A percentile compares a stretch with the other conserved stretches of the same genome.
Conservation (phyloP, 2,113 vertebrate genomes). For the Vanacampus margaritifer region DNA sequence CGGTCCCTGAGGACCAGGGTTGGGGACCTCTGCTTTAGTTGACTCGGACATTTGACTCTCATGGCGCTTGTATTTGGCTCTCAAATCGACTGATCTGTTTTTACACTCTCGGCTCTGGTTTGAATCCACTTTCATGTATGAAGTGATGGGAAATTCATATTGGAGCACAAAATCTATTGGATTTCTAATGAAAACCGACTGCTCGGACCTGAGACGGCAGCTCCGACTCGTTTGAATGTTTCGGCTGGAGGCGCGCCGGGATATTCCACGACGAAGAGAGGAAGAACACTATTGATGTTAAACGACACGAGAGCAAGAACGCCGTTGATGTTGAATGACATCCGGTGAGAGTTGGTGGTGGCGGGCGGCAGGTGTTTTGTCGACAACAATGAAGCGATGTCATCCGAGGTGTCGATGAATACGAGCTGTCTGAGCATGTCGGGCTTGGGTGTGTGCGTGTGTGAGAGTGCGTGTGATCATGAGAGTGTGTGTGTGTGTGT, state of each 20-base stretch:
- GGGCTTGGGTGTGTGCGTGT: slow-evolving; percentile 52
- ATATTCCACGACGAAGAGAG: not conserved
- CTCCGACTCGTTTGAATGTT: not conserved
- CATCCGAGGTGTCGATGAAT: slow-evolving; percentile 5
- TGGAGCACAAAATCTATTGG: too few relatives aligned
- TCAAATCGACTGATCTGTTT: too few relatives aligned
- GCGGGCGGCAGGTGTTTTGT: slow-evolving; percentile 6
- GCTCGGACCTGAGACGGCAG: not conserved
- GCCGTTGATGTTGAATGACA: not conserved
- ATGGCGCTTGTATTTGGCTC: too few relatives aligned
- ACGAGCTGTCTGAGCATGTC: slow-evolving; percentile 10
- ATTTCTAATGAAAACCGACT: too few relatives aligned
- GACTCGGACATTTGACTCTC: too few relatives aligned
- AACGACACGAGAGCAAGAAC: not conserved
- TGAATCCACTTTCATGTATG: too few relatives aligned
- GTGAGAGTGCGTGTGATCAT: slow-evolving; percentile 33
- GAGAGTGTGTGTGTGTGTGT: slow-evolving; percentile 56
- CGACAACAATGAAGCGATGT: slow-evolving; percentile 1
- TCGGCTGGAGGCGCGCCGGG: too few relatives aligned
- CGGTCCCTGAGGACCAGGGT: too few relatives aligned
- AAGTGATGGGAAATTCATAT: too few relatives aligned
- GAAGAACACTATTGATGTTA: not conserved
- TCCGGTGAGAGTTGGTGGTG: not conserved
- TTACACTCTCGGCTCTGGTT: too few relatives aligned
- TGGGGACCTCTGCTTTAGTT: too few relatives aligned